Base-by-base conservation (phyloP, 64 coral and sea anemone species). In the Actinia equina region DNA sequence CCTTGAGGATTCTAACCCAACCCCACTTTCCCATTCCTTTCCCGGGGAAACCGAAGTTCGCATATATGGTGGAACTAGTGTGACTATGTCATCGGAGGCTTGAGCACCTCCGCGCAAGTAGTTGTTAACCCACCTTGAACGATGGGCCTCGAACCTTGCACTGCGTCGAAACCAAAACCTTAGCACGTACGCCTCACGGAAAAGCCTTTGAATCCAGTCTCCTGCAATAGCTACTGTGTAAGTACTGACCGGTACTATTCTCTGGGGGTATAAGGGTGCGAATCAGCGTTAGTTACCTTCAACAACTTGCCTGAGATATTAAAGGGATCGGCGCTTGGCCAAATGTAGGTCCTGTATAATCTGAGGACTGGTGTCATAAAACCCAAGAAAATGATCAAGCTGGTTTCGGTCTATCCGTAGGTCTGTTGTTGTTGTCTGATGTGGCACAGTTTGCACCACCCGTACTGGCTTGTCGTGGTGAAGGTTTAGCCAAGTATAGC, bases 271-370 rank as follows among this genome's bases (percentile, higher is more conserved):
- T 89, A 30, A 89, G 67, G 20, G 63, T 52, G 17, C 80, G 22
- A 45, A 89, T 89, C 45, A 89, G n/a, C 80, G 5, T 89, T 89
- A 11, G 88, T 80, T 8, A 89, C n/a, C 88, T 53, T 83, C 78
- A 63, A 89, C 82, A 6, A 70, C 17, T 7, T 89, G 23, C 88
- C 88, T 15, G 79, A 11, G 88, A 89, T 43, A 89, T 89, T 14
- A 89, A n/a, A n/a, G n/a, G n/a, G n/a, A 42, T 49, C 83, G n/a
- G 44, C 44, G 49, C 84, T 30, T 84, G 44, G 19, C 88, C 88
- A 77, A 89, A 84, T n/a, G 82, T 5, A 84, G 88, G 64, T 89
- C 88, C 64, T 89, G 82, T 3, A 77, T 37, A 41, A 77, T 58
- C 17, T 89, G 88, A 18, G 79, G 88, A 22, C 77, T 89, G n/a